Evolutionary conservation across 2,113 vertebrate genomes (phyloP).

Genomic region (Origma solitaria): DNA sequence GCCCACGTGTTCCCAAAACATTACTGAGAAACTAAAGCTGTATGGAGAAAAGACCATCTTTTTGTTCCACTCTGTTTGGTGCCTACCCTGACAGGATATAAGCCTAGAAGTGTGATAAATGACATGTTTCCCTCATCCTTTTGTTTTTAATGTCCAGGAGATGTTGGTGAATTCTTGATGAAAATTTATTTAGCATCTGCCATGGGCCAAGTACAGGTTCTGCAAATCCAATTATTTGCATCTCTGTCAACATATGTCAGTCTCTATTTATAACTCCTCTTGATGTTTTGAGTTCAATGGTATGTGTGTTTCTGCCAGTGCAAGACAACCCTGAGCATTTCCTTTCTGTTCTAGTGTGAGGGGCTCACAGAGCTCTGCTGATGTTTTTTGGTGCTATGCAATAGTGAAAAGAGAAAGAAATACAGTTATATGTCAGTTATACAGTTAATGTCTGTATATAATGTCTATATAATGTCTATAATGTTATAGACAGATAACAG

Average conservation of each 20-base stretch:
- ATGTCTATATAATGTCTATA: too few relatives aligned
- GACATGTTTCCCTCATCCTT: background rate
- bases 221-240: background rate
- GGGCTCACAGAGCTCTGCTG: background rate
- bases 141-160: background rate
- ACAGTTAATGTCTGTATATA: background rate
- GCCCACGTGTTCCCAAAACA: background rate
- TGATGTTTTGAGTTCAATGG: background rate
- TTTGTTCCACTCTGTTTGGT: background rate
- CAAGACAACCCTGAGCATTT: background rate
- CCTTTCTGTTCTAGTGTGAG: background rate
- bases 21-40: background rate
- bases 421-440: background rate
- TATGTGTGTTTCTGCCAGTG: background rate
- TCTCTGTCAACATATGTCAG: background rate
- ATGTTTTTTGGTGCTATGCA: background rate
- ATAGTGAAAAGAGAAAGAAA: background rate
- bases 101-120: background rate
- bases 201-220: background rate
- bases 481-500: background rate
- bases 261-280: background rate
- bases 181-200: background rate
- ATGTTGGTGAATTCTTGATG: background rate
- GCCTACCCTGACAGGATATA: background rate
- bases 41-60: background rate